Evolutionary conservation across 64 coral and sea anemone genomes (phyloP).

Genomic region (Anthopleura sola): DNA sequence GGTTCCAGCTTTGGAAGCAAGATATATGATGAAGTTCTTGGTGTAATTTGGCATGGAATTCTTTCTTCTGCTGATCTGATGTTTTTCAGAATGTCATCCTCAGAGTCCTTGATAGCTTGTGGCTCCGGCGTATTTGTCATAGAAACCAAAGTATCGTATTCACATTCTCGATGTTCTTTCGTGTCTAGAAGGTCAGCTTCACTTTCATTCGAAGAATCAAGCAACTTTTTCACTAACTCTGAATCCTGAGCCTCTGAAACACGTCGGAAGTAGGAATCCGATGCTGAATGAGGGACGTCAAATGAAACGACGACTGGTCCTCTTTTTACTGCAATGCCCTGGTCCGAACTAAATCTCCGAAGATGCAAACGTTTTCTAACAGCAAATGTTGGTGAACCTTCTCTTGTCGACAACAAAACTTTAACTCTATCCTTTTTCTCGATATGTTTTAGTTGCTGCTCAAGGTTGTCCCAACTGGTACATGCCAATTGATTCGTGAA

Average conservation of each 20-base stretch:
- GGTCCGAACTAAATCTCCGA: slow-evolving; percentile 4
- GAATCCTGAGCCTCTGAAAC: neutral
- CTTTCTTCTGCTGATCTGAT: neutral
- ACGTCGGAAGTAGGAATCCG: neutral
- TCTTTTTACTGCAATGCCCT: neutral
- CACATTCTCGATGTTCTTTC: slow-evolving; percentile 2
- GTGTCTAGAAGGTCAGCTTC: neutral
- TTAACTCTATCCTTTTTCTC: neutral
- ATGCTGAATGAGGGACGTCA: neutral
- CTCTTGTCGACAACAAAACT: neutral
- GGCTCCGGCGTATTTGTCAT: slow-evolving; percentile 22
- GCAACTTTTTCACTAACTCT: neutral
- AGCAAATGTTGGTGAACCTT: neutral
- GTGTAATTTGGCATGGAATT: neutral
- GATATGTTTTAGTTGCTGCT: neutral
- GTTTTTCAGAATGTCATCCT: neutral
- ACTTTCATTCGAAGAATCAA: neutral
- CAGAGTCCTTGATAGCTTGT: neutral
- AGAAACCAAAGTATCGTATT: neutral
- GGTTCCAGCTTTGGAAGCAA: neutral
- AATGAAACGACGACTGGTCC: neutral
- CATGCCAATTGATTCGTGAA: neutral
- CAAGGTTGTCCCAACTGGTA: neutral
- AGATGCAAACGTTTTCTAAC: neutral
- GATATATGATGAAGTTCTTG: neutral